Evolutionary conservation across 2,888 invertebrate species (phyloP).

Genomic region (Sinhomidia bicolor): DNA sequence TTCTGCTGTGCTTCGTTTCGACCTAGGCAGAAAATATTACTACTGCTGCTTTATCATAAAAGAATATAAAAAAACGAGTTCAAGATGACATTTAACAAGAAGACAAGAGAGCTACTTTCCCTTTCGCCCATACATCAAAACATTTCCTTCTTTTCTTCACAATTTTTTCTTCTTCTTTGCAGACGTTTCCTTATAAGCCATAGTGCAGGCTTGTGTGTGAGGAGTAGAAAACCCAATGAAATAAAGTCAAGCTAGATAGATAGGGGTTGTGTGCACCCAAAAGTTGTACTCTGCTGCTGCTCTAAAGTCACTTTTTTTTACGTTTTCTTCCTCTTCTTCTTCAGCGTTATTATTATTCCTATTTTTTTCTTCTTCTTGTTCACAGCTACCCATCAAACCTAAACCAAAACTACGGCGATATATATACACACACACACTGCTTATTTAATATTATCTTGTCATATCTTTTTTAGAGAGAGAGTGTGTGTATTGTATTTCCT

Average conservation of each 20-base stretch:
- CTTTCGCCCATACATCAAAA: constrained; percentile 63
- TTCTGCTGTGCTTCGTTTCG: too few species aligned
- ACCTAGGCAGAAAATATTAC: constrained; percentile 40
- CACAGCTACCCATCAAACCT: constrained; percentile 18
- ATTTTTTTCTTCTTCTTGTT: not conserved
- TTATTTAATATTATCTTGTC: constrained; percentile 39
- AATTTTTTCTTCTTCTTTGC: too few species aligned
- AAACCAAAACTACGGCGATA: too few species aligned
- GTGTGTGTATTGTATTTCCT: constrained; percentile 50
- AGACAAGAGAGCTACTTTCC: constrained; percentile 70
- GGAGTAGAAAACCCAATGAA: constrained; percentile 19
- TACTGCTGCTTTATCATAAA: too few species aligned
- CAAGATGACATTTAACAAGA: constrained; percentile 79
- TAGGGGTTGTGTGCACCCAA: constrained; percentile 19
- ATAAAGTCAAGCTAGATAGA: too few species aligned
- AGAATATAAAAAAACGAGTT: constrained; percentile 69
- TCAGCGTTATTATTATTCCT: too few species aligned
- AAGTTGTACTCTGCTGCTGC: too few species aligned
- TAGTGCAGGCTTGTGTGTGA: not conserved
- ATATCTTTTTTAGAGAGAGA: not conserved
- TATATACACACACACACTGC: too few species aligned
- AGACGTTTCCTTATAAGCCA: too few species aligned
- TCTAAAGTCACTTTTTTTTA: constrained; percentile 22
- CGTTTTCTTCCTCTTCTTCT: not conserved
- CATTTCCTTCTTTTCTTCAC: constrained; percentile 31